Percentiles rank a stretch among this genome's conserved stretches.
Conservation (phyloP, 1,140 invertebrate species). For the Drosophila bocki region DNA sequence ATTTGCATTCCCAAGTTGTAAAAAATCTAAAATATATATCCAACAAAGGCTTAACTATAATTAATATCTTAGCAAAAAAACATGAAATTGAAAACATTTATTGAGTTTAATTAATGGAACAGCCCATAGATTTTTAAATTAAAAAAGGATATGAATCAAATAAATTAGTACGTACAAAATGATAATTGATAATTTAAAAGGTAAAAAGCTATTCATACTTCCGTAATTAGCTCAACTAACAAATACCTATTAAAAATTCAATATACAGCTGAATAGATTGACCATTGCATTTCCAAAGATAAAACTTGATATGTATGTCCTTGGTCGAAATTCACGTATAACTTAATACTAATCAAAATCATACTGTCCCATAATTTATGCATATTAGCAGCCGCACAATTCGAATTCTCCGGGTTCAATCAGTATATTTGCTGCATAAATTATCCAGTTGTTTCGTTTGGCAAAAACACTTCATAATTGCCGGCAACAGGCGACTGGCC, state of each 20-base stretch:
- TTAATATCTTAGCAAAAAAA: neutral
- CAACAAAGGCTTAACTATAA: neutral
- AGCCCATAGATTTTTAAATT: neutral
- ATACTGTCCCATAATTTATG: neutral
- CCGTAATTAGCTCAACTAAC: neutral
- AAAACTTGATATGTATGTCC: neutral
- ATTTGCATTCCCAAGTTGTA: neutral
- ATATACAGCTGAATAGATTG: neutral
- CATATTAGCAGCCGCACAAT: neutral
- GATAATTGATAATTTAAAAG: neutral
- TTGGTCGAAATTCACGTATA: neutral
- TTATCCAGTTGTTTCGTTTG: slow-evolving; percentile 4
- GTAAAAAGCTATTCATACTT: neutral
- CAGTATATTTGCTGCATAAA: slow-evolving; percentile 23
- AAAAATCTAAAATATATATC: neutral
- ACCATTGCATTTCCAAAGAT: neutral
- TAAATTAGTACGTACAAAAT: neutral
- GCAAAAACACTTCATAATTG: slow-evolving; percentile 21
- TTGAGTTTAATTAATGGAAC: neutral
- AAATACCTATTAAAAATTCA: neutral
- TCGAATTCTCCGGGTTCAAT: neutral
- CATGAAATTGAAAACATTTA: neutral
- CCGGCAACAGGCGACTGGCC: slow-evolving; percentile 22
- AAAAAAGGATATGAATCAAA: neutral
- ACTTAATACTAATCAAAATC: neutral